Base-by-base conservation (phyloP, 2,113 vertebrate genomes). In the Calypte anna region DNA sequence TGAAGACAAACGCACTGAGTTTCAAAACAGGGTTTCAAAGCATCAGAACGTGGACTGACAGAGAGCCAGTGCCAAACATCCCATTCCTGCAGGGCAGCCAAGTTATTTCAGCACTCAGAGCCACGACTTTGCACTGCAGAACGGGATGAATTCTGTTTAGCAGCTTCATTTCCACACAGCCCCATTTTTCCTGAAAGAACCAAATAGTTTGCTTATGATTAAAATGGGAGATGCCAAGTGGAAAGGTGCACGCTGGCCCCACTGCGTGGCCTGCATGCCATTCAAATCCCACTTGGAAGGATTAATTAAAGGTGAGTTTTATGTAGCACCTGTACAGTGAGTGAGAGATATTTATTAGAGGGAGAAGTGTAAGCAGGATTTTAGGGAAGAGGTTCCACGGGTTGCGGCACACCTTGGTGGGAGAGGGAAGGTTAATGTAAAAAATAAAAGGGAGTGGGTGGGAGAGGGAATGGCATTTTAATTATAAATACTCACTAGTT, bases 21-120 rank as follows among this genome's bases (percentile, higher is more conserved):
- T 87, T 92, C 74, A 86, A 94, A 92, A 96, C 82, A 64, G 2
- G 0, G 54, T 81, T 95, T 91, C 91, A 94, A 70, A 90, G 90
- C 90, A 94, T 69, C 80, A 57, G 85, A 85, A 79, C 24, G 10
- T 16, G 44, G 69, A 53, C 77, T 36, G 58, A 55, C 14, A 85
- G 40, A 40, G 40, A 40, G 91, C 67, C 74, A 24, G 55, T 40
- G 72, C 82, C 91, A 92, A 90, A 79, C 79, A 88, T n/a, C 88
- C 67, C 90, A 90, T 80, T 94, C 87, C 90, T 74, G 79, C 30
- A 43, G 48, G 77, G 72, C 31, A 23, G 57, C 86, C 88, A 74
- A 55, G 79, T 69, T 90, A n/a, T 74, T 94, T 78, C 63, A 77
- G 75, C 79, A 46, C 84, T 77, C 51, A 30, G 58, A 91, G 63